Evolutionary conservation across 2,113 vertebrate genomes (phyloP), one percentile per base, ranked within the genome.

Genomic region (Aldabrachelys gigantea): DNA sequence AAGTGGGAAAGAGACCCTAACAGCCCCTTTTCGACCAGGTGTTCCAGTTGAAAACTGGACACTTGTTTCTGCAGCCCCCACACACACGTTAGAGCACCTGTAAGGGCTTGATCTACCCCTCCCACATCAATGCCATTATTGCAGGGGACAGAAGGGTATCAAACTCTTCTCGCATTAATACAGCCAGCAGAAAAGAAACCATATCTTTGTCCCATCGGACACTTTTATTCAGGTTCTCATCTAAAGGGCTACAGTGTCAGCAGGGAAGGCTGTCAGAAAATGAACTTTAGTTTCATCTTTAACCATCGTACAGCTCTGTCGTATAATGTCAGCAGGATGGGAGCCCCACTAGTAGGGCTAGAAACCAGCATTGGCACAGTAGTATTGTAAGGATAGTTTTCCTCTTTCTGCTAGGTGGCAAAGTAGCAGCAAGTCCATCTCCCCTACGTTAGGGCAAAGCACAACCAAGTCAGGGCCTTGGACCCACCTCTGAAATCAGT

Each of bases 211-310:
- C 97, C 96, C 96, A 86, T 76, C 53, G 92, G 93, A 97, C 89
- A 95, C 93, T 81, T 98, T 97, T 97, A 97, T 97, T 97, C 82
- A 94, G 83, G 87, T 88, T 92, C 81, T 93, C 89, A 90, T 92
- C 88, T 94, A 95, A 87, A 82, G 69, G 91, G 47, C 91, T 96
- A 97, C 93, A 96, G 87, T 95, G 92, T 88, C 87, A 91, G 93
- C 76, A 90, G 84, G 92, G 85, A 91, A 19, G 90, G 57, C n/a
- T 69, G 92, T 16, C 78, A 95, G 38, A 89, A 95, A 88, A 57
- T 84, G 56, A 87, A 93, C 91, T 72, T 95, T 88, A 86, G 82
- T 92, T 96, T 92, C 6, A 14, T 96, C 93, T 96, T 87, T 86
- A 91, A 95, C 83, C 92, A 96, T 90, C 84, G 83, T 80, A 57